Evolutionary conservation across 2,888 invertebrate genomes (phyloP), one percentile per base, ranked within the genome.

Genomic region (Dolichomitus sp.): DNA sequence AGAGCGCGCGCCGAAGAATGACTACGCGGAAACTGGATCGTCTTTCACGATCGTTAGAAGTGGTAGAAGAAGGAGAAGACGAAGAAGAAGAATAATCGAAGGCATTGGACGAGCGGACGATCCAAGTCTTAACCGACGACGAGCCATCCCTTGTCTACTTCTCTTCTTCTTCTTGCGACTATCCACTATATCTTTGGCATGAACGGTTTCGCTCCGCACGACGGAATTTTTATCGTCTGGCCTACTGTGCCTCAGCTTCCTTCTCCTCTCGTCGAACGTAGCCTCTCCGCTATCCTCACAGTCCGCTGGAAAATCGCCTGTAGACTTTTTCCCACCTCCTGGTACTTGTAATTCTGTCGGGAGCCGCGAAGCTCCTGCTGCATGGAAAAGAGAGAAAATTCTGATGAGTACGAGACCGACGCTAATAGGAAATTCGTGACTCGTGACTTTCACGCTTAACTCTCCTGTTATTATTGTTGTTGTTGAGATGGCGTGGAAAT

Each of bases 341-440:
- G 27, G 50, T 48, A 68, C 73, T 77, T 77, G 30, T 76, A 73
- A 77, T 37, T 77, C 63, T 63, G 57, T 63, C 61, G 61, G 57
- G 33, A 74, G n/a, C 40, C 59, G 23, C 40, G 11, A n/a, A 27
- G 52, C 45, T 23, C 23, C 23, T 23, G 54, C 23, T 11, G 52
- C 19, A 70, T 12, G 42, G 52, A 42, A 69, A 76, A 68, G 50
- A 68, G 30, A 19, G 66, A 76, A 72, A 54, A 40, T 50, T 42
- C 42, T 59, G 81, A 77, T 23, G 59, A 68, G 68, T 74, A 69
- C 74, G 68, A 74, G 74, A 80, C 30, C 75, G 54, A 30, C 50
- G 82, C 75, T 82, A 82, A 82, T 82, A 70, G 74, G 66, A 82
- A 75, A 66, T 79, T 79, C 82, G 70, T 82, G 82, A 82, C 82